Percentiles rank a stretch among this genome's conserved stretches.
Conservation (phyloP, 2,888 invertebrate species). For the Drosophila gaucha region DNA sequence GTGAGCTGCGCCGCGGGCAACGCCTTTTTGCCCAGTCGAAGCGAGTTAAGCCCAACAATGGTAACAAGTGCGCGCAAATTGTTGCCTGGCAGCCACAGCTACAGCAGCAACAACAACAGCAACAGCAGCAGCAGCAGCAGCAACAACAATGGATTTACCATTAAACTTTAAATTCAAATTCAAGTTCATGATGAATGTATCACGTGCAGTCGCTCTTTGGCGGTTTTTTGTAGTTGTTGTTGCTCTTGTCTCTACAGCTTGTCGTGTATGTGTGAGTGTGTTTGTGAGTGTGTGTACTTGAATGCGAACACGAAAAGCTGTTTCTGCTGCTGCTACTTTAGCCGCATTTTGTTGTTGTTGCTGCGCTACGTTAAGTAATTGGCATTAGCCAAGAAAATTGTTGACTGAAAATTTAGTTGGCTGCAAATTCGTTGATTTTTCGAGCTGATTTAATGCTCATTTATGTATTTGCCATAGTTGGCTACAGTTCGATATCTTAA, state of each 20-base stretch:
- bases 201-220: conserved; percentile 70
- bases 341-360: conserved; percentile 18
- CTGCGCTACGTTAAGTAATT: conserved; percentile 31
- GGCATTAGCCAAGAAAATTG: conserved; percentile 21
- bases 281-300: conserved; percentile 48
- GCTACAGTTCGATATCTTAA: not conserved
- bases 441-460: not conserved
- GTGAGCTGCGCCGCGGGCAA: conserved; percentile 56
- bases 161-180: conserved; percentile 82
- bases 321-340: not conserved
- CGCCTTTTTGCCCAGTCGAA: conserved; percentile 39
- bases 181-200: conserved; percentile 80
- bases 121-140: conserved; percentile 25
- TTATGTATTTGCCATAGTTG: not conserved
- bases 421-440: not conserved
- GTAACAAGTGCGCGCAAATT: conserved; percentile 74
- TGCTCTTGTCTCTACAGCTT: conserved; percentile 17
- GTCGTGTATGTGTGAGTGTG: conserved; percentile 13
- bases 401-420: not conserved
- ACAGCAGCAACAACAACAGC: conserved; percentile 11
- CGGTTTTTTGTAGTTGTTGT: conserved; percentile 50
- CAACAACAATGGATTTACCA: conserved; percentile 69
- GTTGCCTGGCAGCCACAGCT: conserved; percentile 44
- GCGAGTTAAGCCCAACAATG: conserved; percentile 44
- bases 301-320: conserved; percentile 47